Conservation (phyloP, 2,797 vertebrate species). For the Acanthopagrus latus region DNA sequence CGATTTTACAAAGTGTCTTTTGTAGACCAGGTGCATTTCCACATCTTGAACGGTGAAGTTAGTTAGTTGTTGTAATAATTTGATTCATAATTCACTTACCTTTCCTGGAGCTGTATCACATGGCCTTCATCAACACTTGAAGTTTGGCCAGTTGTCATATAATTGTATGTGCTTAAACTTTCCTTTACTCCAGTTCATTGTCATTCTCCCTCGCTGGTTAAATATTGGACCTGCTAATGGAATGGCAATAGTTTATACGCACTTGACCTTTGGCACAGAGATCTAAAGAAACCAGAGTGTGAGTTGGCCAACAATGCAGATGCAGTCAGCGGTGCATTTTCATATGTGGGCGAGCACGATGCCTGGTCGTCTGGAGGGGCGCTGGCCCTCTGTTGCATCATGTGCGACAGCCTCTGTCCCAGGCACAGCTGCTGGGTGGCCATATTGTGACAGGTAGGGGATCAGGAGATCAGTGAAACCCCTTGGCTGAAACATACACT, state of each 20-base stretch:
- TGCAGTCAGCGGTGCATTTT: neutral
- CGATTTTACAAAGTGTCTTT: neutral
- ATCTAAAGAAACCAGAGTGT: slow-evolving; percentile 7
- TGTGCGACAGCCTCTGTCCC: neutral
- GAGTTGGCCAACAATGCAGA: neutral
- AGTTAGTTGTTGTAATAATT: neutral
- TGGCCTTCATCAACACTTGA: neutral
- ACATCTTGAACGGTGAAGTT: neutral
- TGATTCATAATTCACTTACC: neutral
- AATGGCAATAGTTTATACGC: slow-evolving; percentile 14
- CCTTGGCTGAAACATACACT: neutral
- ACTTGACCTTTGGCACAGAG: slow-evolving; percentile 34
- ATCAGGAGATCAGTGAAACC: slow-evolving; percentile 22
- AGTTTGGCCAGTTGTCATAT: neutral
- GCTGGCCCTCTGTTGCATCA: slow-evolving; percentile 8
- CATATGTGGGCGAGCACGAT: slow-evolving; percentile 9
- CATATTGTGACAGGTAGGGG: slow-evolving; percentile 7
- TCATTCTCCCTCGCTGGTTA: neutral
- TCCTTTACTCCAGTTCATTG: neutral
- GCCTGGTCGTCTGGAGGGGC: slow-evolving; percentile 7
- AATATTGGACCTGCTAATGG: neutral
- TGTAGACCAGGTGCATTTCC: neutral
- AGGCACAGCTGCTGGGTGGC: slow-evolving; percentile 38
- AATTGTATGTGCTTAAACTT: neutral
- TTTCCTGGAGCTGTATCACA: neutral